Base-by-base conservation (phyloP, 2,113 vertebrate species). In the Notarius lentiginosus region DNA sequence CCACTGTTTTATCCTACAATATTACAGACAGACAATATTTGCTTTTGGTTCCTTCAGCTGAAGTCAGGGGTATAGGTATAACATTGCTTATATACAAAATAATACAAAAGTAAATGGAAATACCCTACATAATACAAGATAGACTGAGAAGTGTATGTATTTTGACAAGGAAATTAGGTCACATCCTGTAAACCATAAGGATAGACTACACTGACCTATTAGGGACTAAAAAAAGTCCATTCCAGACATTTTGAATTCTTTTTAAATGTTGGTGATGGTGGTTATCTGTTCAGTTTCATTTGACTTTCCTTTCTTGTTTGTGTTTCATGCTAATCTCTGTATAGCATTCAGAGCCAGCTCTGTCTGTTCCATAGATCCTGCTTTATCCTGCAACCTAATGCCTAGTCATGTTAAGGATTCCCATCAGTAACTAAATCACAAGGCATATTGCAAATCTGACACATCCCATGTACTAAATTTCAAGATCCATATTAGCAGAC, bases 261-360 rank as follows among this genome's bases (percentile, higher is more conserved):
- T 84, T 80, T n/a, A 63, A 89, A 72, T 34, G 82, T 85, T 87
- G 83, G 83, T 91, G 91, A 92, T 91, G 4, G 3, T 41, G 41
- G 90, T 89, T 84, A 88, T 90, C 89, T 88, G 83, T 84, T 92
- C 83, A 91, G 72, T 63, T 81, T 41, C 14, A 84, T 84, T 10
- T 84, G 60, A 70, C 10, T 86, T 86, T 63, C 65, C n/a, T 65
- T 66, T 84, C 49, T 84, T 51, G 24, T 76, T 83, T 87, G 85
- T 77, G 83, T 90, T 90, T 85, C 87, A 83, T 89, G 89, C 15
- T 56, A 85, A 87, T 90, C 80, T 89, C 87, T 91, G 91, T 90
- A 66, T 84, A 61, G 84, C 63, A 87, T 90, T 93, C 89, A 91
- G 73, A 53, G 66, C 12, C 11, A 20, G 10, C 61, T 17, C 76